phyloP scores from a whole-genome alignment of 2,797 vertebrate genomes.

The Champsocephalus gunnari region DNA sequence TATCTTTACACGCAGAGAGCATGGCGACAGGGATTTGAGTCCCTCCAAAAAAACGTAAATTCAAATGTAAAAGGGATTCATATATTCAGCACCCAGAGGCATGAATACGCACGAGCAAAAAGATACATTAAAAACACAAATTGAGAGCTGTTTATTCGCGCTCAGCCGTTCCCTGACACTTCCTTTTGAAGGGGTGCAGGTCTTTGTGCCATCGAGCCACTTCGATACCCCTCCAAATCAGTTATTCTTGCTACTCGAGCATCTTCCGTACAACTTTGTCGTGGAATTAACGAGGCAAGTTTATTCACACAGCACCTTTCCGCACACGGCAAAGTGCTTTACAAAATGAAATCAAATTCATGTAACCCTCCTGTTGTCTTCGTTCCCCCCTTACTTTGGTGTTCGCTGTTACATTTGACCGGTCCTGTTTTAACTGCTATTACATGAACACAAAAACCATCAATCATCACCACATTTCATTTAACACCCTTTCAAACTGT shows the following conservation, averaged over 20 bases:
- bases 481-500: too few species aligned
- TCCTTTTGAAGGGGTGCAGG: not conserved
- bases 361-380: too few species aligned
- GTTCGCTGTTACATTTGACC: too few species aligned
- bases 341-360: too few species aligned
- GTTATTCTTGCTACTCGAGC: not conserved
- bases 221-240: not conserved
- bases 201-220: too few species aligned
- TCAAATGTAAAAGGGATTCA: constrained; percentile 39
- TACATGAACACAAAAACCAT: too few species aligned
- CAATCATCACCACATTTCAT: too few species aligned
- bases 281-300: too few species aligned
- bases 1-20: constrained; percentile 16
- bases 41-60: constrained; percentile 11
- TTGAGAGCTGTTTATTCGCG: not conserved
- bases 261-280: not conserved
- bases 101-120: not conserved
- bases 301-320: not conserved
- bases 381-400: too few species aligned
- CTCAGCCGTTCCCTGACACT: not conserved
- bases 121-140: not conserved
- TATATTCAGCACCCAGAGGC: constrained; percentile 31
- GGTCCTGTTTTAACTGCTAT: too few species aligned
- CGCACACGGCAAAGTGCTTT: not conserved
- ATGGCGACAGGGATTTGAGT: constrained; percentile 9